These are phyloP conservation scores for Microcaecilia unicolor DNA, from an alignment of 2,797 vertebrate species.

Conservation along the genomic window DNA sequence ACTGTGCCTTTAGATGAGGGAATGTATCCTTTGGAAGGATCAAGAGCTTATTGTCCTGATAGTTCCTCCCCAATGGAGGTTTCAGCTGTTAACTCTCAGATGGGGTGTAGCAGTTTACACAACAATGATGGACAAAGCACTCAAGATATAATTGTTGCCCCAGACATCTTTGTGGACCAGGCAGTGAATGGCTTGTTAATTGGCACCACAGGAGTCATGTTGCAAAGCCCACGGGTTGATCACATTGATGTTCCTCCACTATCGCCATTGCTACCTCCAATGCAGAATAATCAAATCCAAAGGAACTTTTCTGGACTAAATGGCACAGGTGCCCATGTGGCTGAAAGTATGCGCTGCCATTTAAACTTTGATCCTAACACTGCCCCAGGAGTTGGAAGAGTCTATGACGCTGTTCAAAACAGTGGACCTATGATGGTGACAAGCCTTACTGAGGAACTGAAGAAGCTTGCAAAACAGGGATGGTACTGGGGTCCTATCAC, in stretches of 20 bases:
- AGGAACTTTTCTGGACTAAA: constrained; percentile 78
- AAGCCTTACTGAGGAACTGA: constrained; percentile 93
- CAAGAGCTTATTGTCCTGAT: constrained; percentile 83
- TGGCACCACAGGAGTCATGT: constrained; percentile 73
- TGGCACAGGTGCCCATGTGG: constrained; percentile 72
- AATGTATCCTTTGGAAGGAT: constrained; percentile 86
- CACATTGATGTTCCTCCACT: constrained; percentile 64
- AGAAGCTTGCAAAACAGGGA: constrained; percentile 92
- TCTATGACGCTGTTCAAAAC: constrained; percentile 90
- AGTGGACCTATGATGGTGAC: constrained; percentile 91
- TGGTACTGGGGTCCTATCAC: constrained; percentile 99
- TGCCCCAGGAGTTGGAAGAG: constrained; percentile 86
- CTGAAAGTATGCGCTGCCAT: constrained; percentile 86
- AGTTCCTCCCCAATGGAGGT: constrained; percentile 90
- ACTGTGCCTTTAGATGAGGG: constrained; percentile 98
- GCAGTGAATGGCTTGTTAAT: constrained; percentile 74
- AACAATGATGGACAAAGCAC: constrained; percentile 70
- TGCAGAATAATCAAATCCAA: constrained; percentile 74
- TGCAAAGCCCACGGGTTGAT: constrained; percentile 74
- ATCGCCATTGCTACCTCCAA: constrained; percentile 84
- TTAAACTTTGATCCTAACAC: constrained; percentile 92
- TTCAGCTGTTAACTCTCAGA: constrained; percentile 59
- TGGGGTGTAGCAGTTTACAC: constrained; percentile 59
- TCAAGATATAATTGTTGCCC: constrained; percentile 67
- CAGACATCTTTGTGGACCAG: constrained; percentile 84